Base-by-base conservation (phyloP, 2,888 invertebrate species). In the Drosophila anomalata region DNA sequence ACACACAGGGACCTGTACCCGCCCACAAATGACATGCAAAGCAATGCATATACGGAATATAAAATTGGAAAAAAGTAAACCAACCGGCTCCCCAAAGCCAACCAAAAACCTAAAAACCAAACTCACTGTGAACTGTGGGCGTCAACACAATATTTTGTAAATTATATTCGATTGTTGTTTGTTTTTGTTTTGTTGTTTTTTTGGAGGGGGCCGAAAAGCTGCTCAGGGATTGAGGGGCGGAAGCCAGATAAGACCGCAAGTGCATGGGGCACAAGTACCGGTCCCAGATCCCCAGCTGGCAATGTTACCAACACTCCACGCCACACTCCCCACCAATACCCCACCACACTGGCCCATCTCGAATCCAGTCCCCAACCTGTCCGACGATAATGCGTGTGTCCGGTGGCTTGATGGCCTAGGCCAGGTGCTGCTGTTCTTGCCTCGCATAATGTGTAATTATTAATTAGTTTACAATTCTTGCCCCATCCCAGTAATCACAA, bases 61-160 rank as follows among this genome's bases (percentile, higher is more conserved):
- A 26, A 36, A 24, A 33, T 26, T 44, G 22, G 31, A 57, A 22
- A 54, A 42, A 47, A 44, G 47, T 55, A 51, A 57, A 51, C 47
- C 50, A 62, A 62, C 62, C 63, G 62, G 63, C 63, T 63, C 42
- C 36, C 62, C 51, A 39, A 50, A 62, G 61, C 61, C 41, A 52
- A 33, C 57, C 59, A 77, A 56, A 73, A 65, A 20, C 22, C 36
- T 36, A 44, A 22, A 44, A 44, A 20, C 44, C 20, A 44, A 22
- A 44, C 48, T 31, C 52, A 48, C 29, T 29, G 29, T 29, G 29
- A 51, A 68, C 75, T 71, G 82, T 82, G 85, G 82, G 82, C 82
- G 82, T 87, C 76, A 73, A 55, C 77, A 81, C 77, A 78, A 85
- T 82, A 87, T 86, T 87, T 87, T 81, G 75, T 84, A 73, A 73